Conservation (phyloP, 1,140 invertebrate species). For the Mercenaria mercenaria region DNA sequence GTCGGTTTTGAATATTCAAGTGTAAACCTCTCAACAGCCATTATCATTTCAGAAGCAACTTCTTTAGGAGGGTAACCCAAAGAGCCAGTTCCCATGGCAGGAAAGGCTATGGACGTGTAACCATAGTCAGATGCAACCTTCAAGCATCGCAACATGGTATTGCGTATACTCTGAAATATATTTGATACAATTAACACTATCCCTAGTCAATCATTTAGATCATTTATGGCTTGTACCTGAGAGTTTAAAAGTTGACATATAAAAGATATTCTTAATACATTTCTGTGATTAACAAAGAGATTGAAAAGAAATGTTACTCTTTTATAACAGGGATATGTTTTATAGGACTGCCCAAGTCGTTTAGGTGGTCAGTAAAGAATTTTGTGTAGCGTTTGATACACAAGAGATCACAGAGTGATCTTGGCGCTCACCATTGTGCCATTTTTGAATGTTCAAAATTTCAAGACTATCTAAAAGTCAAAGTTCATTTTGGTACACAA, state of each 20-base stretch:
- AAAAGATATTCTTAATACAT: too few relatives aligned
- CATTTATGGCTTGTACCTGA: background rate
- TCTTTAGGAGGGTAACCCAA: constrained; percentile 28
- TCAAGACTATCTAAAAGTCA: too few relatives aligned
- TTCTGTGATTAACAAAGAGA: too few relatives aligned
- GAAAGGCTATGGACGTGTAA: constrained; percentile 48
- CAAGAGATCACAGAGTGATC: too few relatives aligned
- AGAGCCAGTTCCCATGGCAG: constrained; percentile 48
- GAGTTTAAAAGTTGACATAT: background rate
- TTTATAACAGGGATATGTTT: too few relatives aligned
- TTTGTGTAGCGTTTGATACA: too few relatives aligned
- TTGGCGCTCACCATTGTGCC: too few relatives aligned
- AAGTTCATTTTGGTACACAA: too few relatives aligned
- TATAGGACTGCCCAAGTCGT: too few relatives aligned
- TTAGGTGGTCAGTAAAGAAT: too few relatives aligned
- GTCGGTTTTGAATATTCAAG: background rate
- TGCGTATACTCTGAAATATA: background rate
- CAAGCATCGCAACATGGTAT: background rate
- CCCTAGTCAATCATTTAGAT: background rate
- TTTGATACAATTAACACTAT: background rate
- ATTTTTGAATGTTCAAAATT: too few relatives aligned
- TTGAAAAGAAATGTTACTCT: too few relatives aligned
- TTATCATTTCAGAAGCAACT: constrained; percentile 35
- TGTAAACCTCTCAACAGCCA: constrained; percentile 18
- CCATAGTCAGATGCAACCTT: background rate